Conservation (phyloP, 2,797 vertebrate species). For the Coreius guichenoti region DNA sequence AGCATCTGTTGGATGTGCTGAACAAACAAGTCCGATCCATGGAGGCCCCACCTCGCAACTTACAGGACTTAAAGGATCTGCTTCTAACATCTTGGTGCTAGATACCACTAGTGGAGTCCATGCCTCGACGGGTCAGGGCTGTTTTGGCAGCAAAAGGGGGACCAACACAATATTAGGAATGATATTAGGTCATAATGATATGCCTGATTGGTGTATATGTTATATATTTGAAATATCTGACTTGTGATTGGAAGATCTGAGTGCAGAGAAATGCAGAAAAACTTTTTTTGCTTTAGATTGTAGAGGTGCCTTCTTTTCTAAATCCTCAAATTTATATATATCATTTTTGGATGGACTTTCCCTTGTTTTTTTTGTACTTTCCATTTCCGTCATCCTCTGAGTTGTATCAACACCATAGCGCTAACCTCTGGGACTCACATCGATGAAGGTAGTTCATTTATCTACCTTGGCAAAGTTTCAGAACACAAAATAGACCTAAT, state of each 20-base stretch:
- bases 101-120: no score
- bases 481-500: constrained; percentile 19
- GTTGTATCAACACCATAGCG: background rate
- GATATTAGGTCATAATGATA: no score
- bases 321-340: background rate
- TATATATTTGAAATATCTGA: background rate
- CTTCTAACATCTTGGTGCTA: no score
- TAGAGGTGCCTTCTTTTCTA: background rate
- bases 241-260: background rate
- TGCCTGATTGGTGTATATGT: no score
- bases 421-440: constrained; percentile 20
- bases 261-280: background rate
- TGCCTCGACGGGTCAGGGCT: no score
- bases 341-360: background rate
- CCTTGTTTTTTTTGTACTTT: background rate
- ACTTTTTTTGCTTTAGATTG: background rate
- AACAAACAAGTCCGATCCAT: no score
- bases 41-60: no score
- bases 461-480: background rate
- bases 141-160: no score
- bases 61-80: no score
- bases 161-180: no score
- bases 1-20: no score
- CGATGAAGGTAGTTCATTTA: background rate
- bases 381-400: background rate